Conservation (phyloP, 2,113 vertebrate genomes). For the Limnothrissa miodon region DNA sequence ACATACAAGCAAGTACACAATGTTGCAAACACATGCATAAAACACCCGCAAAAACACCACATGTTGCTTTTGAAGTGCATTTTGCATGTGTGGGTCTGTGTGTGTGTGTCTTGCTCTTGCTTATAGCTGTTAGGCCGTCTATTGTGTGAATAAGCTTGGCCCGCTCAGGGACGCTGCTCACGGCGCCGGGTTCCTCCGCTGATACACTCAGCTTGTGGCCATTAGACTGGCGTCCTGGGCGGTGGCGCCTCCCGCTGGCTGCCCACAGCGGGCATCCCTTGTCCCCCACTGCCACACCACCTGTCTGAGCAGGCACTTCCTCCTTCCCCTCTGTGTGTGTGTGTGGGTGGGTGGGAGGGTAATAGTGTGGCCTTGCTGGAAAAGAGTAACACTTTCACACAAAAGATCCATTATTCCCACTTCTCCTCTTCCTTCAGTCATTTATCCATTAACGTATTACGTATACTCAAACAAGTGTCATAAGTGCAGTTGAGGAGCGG, state of each 20-base stretch:
- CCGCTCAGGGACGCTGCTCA: background rate
- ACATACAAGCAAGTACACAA: background rate
- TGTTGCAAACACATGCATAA: background rate
- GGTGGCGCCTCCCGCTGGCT: too few relatives aligned
- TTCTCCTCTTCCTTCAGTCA: background rate
- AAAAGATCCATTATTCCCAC: background rate
- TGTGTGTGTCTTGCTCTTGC: too few relatives aligned
- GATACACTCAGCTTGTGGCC: background rate
- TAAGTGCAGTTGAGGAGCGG: background rate
- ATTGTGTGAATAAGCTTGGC: background rate
- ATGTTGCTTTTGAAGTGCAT: too few relatives aligned
- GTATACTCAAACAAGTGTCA: too few relatives aligned
- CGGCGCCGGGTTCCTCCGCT: background rate
- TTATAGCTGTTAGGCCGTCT: too few relatives aligned
- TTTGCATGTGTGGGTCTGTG: background rate
- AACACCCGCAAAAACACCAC: background rate
- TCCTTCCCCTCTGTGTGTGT: background rate
- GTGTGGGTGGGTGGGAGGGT: background rate
- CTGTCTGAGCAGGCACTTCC: background rate
- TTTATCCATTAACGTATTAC: background rate
- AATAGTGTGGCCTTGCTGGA: background rate
- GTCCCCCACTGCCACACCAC: too few relatives aligned
- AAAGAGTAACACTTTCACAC: background rate
- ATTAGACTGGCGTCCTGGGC: background rate
- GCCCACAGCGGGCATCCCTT: too few relatives aligned